Base-by-base conservation (phyloP, 2,888 invertebrate species). In the Gerris lacustris region DNA sequence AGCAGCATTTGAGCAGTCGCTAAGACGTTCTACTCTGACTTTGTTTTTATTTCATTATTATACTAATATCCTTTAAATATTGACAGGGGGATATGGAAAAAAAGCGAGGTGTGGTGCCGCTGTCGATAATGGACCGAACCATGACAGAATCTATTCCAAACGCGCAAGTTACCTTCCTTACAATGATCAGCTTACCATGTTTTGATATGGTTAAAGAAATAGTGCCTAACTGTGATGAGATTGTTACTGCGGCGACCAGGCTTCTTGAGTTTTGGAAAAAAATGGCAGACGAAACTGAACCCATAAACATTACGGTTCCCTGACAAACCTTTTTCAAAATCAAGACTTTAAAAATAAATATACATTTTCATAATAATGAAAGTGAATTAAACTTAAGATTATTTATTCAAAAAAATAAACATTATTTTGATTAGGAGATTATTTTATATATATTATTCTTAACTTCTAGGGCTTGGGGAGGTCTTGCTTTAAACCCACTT, bases 81-180 rank as follows among this genome's bases (percentile, higher is more conserved):
- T 17, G 43, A 5, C 70, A 70, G 44, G 70, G 70, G 6, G 70
- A 70, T 47, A 9, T 31, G 43, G 70, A 70, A 67, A 70, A 67
- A 55, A 31, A 43, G 9, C 55, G 31, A n/a, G 67, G 67, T 6
- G 31, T 70, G 5, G 67, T 45, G 44, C 70, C 70, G 7, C 18
- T 70, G 45, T 45, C 44, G 11, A 45, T 47, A 47, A 70, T 70
- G 70, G 70, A 70, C 43, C 66, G 70, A 31, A 44, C 44, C 31
- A 66, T 17, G 63, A 67, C 17, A n/a, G 17, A 66, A 0, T 2
- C 0, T 15, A 31, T 47, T 15, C 70, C 70, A 15, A 47, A 45
- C 1, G 70, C 47, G 6, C 70, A 70, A 44, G 18, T 70, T 11
- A 55, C 66, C 11, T 70, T 70, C 44, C 66, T 70, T n/a, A 18